Base-by-base conservation (phyloP, 2,113 vertebrate genomes). In the Motacilla alba region DNA sequence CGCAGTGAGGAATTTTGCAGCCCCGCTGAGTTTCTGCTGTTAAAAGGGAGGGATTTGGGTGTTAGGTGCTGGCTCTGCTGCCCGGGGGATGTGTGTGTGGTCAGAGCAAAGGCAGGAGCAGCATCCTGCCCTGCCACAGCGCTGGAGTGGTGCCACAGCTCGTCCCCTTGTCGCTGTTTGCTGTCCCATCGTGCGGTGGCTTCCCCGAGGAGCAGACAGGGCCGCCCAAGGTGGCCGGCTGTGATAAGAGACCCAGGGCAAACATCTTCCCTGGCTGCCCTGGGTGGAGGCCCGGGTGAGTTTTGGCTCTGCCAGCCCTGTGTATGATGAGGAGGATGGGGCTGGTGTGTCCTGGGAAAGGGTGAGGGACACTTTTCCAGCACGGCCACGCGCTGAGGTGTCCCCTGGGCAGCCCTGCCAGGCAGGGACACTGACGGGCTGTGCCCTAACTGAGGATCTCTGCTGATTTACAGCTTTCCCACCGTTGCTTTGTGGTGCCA, bases 231-330 rank as follows among this genome's bases (percentile, higher is more conserved):
- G 95, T 98, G 97, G 91, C 83, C 12, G 37, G n/a, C 15, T 21
- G 50, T 6, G 97, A 97, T 97, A 98, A 98, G 96, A 50, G 62
- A 37, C 30, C 62, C 76, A 4, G 58, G 73, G 75, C 73, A 33
- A 9, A 44, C 77, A 78, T 90, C 94, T 82, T 72, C n/a, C 35
- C 60, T 27, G 35, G 87, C 83, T 60, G 26, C 37, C 0, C 4
- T 41, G 37, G 85, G 83, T 6, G 94, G 95, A 37, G 87, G 56
- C 90, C 30, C 27, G 19, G 18, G 56, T 4, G 72, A 20, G 27
- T 73, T 86, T 76, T 1, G 33, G 49, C 60, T 87, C 15, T 90
- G 33, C 39, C 7, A 14, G 44, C 13, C 13, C 20, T 1, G 1
- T 41, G 35, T 68, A 0, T 0, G 3, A 64, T 0, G 3, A 64